Base-by-base conservation (phyloP, 2,797 vertebrate species). In the Smutsia gigantea region DNA sequence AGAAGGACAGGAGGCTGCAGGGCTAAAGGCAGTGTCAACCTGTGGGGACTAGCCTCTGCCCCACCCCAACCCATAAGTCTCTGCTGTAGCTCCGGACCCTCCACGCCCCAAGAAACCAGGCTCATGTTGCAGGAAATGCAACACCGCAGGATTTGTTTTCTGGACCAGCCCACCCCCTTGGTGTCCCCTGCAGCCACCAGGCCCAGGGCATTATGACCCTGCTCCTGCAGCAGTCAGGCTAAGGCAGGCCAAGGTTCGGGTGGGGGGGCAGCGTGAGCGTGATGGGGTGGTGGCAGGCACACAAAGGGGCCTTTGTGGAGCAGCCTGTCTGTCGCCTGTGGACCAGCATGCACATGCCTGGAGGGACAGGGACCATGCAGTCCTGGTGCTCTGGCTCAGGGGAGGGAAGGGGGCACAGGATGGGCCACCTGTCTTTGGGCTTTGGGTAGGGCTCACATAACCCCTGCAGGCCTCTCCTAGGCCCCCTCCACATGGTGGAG, bases 81-180 rank as follows among this genome's bases (percentile, higher is more conserved):
- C 86, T 3, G 18, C 13, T 4, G 27, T 89, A 94, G 92, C 96
- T 96, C 69, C 11, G 51, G 96, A 96, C 96, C 88, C 94, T 94
- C 74, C 55, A 9, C 2, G 39, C 93, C 87, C 92, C 42, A 21
- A 92, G 53, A 9, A 59, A 34, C 74, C 42, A 11, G 93, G 97
- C 92, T 98, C 98, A 95, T 90, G 71, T 98, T 98, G 97, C 98
- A 97, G 95, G 98, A 98, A 98, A 98, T 64, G 83, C 37, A 96
- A 98, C 95, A 97, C 97, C 59, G 15, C 91, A 42, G 92, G 98
- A 97, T 98, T 98, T 95, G 61, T 95, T 98, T 98, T 97, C 98
- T 93, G 79, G 96, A 97, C 96, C 96, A 92, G 86, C 57, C 74
- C 39, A 46, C 71, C 95, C 94, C 94, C 72, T 92, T 63, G 0